Evolutionary conservation across 2,113 vertebrate species (phyloP).

Genomic region (Rhagologus leucostigma): DNA sequence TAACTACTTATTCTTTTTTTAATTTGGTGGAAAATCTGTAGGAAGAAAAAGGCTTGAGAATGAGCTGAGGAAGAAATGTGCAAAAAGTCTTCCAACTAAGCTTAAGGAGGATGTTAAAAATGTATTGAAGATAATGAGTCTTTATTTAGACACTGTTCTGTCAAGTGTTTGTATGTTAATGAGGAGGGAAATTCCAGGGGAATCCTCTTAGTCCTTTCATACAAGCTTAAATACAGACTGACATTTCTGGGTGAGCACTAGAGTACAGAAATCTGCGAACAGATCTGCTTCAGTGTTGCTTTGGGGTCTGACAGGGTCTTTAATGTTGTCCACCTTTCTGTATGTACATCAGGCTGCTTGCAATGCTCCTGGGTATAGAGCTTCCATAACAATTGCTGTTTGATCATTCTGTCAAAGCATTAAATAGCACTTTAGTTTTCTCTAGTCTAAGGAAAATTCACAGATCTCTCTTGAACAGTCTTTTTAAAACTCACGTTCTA

Average conservation of each 20-base stretch:
- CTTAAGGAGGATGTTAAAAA: neutral
- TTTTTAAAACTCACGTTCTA: neutral
- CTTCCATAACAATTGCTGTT: neutral
- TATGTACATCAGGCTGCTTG: neutral
- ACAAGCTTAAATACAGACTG: neutral
- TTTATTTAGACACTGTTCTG: neutral
- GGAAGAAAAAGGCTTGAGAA: neutral
- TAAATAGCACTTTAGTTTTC: neutral
- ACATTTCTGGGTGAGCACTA: neutral
- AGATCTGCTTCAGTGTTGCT: neutral
- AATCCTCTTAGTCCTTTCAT: neutral
- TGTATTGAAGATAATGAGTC: neutral
- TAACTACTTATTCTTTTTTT: neutral
- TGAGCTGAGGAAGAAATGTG: neutral
- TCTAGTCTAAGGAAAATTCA: neutral
- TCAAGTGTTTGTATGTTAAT: neutral
- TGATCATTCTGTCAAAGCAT: neutral
- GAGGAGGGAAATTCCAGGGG: neutral
- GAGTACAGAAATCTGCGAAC: neutral
- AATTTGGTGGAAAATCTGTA: neutral
- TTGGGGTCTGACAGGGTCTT: neutral
- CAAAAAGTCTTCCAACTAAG: neutral
- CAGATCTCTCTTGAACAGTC: neutral
- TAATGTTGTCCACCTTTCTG: neutral
- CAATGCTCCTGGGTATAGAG: neutral